phyloP scores from a whole-genome alignment of 2,888 invertebrate species.

The Malthinus flaveolus region DNA sequence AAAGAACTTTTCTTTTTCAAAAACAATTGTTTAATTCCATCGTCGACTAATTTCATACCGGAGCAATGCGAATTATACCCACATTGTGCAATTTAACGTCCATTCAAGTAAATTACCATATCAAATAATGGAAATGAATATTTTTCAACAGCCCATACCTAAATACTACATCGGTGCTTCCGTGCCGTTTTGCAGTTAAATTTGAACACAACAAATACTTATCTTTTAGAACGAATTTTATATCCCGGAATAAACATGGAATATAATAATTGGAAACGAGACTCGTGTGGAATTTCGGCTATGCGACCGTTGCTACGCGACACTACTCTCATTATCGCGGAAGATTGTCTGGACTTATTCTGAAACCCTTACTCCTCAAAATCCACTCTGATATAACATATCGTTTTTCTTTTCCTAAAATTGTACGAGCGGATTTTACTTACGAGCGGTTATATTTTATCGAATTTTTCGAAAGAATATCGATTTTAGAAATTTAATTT shows the following conservation, averaged over 20 bases:
- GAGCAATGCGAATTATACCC: constrained; percentile 31
- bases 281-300: constrained; percentile 45
- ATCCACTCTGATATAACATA: neutral
- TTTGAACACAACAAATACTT: constrained; percentile 45
- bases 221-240: constrained; percentile 40
- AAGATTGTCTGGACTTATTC: constrained; percentile 24
- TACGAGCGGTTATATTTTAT: too few relatives aligned
- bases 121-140: constrained; percentile 6
- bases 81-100: constrained; percentile 34
- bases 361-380: constrained; percentile 11
- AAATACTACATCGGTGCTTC: neutral
- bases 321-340: constrained; percentile 40
- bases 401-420: too few relatives aligned
- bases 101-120: constrained; percentile 27
- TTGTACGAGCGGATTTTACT: too few relatives aligned
- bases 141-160: neutral
- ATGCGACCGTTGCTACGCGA: constrained; percentile 44
- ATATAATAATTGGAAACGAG: constrained; percentile 47
- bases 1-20: neutral
- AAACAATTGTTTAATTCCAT: neutral
- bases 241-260: constrained; percentile 48
- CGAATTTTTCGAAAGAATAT: too few relatives aligned
- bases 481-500: too few relatives aligned
- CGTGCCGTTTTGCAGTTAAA: neutral
- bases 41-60: neutral